Evolutionary conservation across 2,888 invertebrate genomes (phyloP), one percentile per base, ranked within the genome.

Genomic region (Euplagia quadripunctaria): DNA sequence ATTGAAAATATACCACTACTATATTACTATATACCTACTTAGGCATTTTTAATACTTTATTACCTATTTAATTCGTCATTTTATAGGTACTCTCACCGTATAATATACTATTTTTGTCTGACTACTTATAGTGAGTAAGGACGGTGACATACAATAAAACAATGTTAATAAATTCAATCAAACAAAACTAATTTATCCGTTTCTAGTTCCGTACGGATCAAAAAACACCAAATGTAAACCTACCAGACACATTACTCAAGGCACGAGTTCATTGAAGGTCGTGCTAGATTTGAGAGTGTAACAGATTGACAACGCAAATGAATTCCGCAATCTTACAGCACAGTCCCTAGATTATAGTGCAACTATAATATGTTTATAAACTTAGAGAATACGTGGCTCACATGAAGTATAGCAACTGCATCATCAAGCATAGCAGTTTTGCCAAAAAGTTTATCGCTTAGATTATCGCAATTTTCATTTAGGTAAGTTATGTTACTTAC

Each of bases 221-320:
- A 51, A 41, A 51, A 51, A 2, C 41, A 66, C 6, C 17, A 51
- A 41, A 41, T 16, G 51, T 51, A 20, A 41, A 51, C 4, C 31
- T 49, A 11, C 9, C 66, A 67, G 67, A n/a, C 61, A 31, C 41
- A 64, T 84, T 83, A 69, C 77, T 68, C 74, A 83, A 84, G 77
- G n/a, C 73, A 64, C 61, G 69, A 68, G 66, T 31, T 70, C 61
- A 41, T 20, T 71, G 77, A 82, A 86, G 85, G 85, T 78, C 81
- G 64, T n/a, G n/a, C 51, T 17, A 49, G 73, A 76, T 85, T 79
- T 79, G 79, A 84, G 83, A 86, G 82, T 86, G 86, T 86, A 74
- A 79, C 85, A 80, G 83, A 83, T 85, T 82, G 79, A 79, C 83
- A 78, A 80, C 74, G 69, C 70, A 78, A 81, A 80, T 78, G 70